phyloP scores from a whole-genome alignment of 2,888 invertebrate genomes.

The Ectemnius cavifrons region DNA sequence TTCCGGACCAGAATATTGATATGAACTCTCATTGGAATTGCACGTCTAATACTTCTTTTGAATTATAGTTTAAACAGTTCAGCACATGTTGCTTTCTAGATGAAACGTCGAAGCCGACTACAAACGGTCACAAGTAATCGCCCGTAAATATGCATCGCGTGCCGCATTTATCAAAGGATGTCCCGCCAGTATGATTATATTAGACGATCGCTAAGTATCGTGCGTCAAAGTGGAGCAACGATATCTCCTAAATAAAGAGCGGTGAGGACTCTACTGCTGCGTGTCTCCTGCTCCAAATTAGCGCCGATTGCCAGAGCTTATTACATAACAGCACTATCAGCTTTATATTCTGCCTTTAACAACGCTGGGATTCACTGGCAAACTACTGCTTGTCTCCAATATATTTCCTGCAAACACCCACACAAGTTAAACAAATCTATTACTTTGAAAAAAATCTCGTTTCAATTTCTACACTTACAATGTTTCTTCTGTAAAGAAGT shows the following conservation, averaged over 20 bases:
- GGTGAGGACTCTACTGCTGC: neutral
- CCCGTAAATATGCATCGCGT: slow-evolving; percentile 19
- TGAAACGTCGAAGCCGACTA: neutral
- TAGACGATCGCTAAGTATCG: neutral
- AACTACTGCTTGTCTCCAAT: slow-evolving; percentile 11
- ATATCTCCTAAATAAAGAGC: neutral
- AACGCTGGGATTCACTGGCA: neutral
- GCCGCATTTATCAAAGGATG: slow-evolving; percentile 1
- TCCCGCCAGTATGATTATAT: neutral
- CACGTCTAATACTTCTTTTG: no score
- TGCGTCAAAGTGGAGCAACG: neutral
- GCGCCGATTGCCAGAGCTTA: no score
- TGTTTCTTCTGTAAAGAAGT: no score
- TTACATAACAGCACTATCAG: no score
- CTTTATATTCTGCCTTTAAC: no score
- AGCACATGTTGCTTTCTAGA: slow-evolving; percentile 12
- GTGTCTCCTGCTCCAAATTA: no score
- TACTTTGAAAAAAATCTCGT: no score
- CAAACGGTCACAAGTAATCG: slow-evolving; percentile 10
- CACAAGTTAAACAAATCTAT: neutral
- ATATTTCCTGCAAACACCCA: slow-evolving; percentile 2
- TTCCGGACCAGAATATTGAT: no score
- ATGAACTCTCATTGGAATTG: no score
- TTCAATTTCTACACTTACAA: no score
- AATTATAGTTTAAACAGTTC: slow-evolving; percentile 14